Conservation (phyloP, 2,888 invertebrate species). For the Netelia inedita region DNA sequence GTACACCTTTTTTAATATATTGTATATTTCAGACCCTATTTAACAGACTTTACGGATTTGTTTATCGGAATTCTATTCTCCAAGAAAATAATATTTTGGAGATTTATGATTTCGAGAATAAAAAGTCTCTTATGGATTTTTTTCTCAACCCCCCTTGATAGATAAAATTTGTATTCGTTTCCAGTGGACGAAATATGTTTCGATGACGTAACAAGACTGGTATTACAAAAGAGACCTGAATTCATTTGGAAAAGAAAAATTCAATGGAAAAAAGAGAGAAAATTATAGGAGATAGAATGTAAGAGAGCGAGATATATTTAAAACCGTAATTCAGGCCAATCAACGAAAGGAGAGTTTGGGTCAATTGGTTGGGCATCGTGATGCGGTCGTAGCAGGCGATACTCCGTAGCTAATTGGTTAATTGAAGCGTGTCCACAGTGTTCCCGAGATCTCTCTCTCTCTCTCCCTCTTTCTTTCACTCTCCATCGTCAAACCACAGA, state of each 20-base stretch:
- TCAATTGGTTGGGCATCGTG: slow-evolving; percentile 72
- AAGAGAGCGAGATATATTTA: slow-evolving; percentile 59
- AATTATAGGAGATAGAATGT: slow-evolving; percentile 17
- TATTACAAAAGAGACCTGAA: slow-evolving; percentile 30
- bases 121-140: not conserved
- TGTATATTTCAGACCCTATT: too few species aligned
- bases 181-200: not conserved
- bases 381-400: slow-evolving; percentile 68
- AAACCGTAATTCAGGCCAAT: slow-evolving; percentile 73
- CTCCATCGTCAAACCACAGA: not conserved
- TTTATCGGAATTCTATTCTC: too few species aligned
- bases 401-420: slow-evolving; percentile 70
- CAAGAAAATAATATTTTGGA: not conserved
- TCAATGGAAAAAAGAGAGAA: slow-evolving; percentile 1
- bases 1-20: too few species aligned
- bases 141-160: not conserved
- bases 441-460: slow-evolving; percentile 52
- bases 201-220: slow-evolving; percentile 13
- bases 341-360: slow-evolving; percentile 67
- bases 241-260: slow-evolving; percentile 30
- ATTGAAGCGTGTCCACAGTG: slow-evolving; percentile 70
- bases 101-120: not conserved
- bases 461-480: slow-evolving; percentile 11
- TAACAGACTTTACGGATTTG: too few species aligned
- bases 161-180: not conserved